Conservation (phyloP, 2,888 invertebrate species). For the Agapostemon virescens region DNA sequence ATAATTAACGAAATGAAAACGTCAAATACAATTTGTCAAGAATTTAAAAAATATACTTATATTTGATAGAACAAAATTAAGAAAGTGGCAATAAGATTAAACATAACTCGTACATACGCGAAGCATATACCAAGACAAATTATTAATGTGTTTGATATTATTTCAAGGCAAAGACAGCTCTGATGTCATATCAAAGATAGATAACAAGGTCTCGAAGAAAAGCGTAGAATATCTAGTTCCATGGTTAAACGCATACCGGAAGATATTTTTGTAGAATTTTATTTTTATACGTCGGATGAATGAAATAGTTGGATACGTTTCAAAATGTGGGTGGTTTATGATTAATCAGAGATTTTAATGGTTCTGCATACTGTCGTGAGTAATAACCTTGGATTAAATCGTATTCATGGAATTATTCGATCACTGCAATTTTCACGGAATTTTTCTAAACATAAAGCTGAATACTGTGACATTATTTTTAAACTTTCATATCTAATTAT, state of each 20-base stretch:
- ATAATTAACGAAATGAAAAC: neutral
- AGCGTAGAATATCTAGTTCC: neutral
- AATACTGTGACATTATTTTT: neutral
- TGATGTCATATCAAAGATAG: neutral
- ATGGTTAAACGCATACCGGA: neutral
- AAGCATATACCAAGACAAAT: neutral
- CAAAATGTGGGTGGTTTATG: conserved; percentile 7
- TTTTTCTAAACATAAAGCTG: neutral
- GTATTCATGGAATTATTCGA: neutral
- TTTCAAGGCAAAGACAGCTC: neutral
- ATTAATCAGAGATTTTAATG: neutral
- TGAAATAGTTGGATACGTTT: neutral
- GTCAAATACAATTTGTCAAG: neutral
- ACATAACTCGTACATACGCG: neutral
- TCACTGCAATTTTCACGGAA: neutral
- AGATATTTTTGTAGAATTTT: neutral
- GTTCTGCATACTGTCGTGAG: neutral
- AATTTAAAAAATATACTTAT: neutral
- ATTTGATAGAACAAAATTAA: neutral
- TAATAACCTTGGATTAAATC: neutral
- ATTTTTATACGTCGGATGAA: neutral
- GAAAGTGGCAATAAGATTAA: neutral
- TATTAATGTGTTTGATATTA: neutral
- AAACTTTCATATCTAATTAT: neutral
- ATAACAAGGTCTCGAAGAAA: neutral